Base-by-base conservation (phyloP, 2,888 invertebrate species). In the Tillus elongatus region DNA sequence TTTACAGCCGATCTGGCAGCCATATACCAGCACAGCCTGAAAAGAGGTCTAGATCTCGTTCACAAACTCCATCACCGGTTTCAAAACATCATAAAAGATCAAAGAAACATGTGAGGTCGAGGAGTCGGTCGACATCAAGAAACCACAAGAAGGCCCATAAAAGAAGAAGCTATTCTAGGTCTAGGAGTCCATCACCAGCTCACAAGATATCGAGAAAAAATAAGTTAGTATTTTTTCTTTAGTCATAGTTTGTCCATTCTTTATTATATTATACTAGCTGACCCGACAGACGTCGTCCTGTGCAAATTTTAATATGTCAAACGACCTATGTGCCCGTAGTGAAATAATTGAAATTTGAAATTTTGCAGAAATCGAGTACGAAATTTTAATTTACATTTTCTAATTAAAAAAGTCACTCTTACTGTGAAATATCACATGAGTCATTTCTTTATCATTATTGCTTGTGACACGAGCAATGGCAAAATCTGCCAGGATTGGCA, bases 101-200 rank as follows among this genome's bases (percentile, higher is more conserved):
- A 10, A 66, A 64, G 42, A 64, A 65, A 35, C 61, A 64, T 40
- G 48, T 41, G 2, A 49, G 64, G 29, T 63, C 63, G 8, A 48
- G 65, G 28, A 63, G 60, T 37, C 40, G 60, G 44, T 51, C 60
- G 44, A 42, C 51, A 31, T 30, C 46, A 0, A 54, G 58, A 10
- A 60, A 60, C 31, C 60, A 61, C 41, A 66, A 66, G 45, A 64
- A 64, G 38, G 52, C 51, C 16, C 62, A 64, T 38, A 65, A 63
- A 40, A 46, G 61, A 40, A 52, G 63, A 40, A 64, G 63, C 39
- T 64, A 63, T 42, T 64, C 64, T 3, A 54, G 65, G 30, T 64
- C 64, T 0, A 54, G 66, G 32, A 64, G 63, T 41, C 58, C 56
- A 35, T 64, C 67, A n/a, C 67, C 68, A 0, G 50, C 53, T 3